Conservation (phyloP, 2,113 vertebrate genomes). For the Sakesphorus luctuosus region DNA sequence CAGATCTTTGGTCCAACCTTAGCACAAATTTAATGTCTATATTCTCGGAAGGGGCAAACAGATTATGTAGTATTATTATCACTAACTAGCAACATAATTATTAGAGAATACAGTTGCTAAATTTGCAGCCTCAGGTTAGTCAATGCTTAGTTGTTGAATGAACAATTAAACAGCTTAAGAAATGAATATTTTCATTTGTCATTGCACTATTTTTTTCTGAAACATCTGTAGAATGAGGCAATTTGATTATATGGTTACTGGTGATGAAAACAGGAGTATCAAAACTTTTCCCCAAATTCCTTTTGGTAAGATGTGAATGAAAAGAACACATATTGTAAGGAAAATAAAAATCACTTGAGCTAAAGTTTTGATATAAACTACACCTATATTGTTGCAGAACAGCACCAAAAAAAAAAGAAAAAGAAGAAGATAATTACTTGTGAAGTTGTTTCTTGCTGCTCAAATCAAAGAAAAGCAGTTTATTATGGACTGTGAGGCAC, state of each 20-base stretch:
- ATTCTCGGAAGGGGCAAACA: background rate
- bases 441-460: background rate
- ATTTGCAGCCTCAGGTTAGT: background rate
- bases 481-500: background rate
- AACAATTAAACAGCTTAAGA: background rate
- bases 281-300: background rate
- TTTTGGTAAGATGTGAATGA: background rate
- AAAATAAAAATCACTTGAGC: background rate
- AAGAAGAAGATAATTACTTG: background rate
- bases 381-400: background rate
- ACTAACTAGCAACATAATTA: background rate
- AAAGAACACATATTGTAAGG: background rate
- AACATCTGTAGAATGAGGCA: background rate
- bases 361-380: background rate
- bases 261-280: background rate
- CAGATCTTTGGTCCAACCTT: background rate
- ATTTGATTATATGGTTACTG: background rate
- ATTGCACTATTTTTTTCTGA: background rate
- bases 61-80: background rate
- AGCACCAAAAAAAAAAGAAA: background rate
- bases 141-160: background rate
- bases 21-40: background rate
- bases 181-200: background rate
- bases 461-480: background rate
- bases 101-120: background rate